Base-by-base conservation (phyloP, 2,888 invertebrate genomes). In the Pyrrhosoma nymphula region DNA sequence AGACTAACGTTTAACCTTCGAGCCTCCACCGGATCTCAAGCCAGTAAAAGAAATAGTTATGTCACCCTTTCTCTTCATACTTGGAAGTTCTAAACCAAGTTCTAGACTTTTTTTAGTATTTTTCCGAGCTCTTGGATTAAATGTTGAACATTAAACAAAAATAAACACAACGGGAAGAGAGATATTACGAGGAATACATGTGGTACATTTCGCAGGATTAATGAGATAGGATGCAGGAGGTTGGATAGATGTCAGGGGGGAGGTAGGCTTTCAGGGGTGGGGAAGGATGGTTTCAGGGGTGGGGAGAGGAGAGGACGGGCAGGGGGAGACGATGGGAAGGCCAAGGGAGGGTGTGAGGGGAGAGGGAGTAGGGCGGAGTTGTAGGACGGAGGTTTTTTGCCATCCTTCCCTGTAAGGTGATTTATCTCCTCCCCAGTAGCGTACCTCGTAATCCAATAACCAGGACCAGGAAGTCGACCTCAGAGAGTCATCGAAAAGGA, bases 391-490 rank as follows among this genome's bases (percentile, higher is more conserved):
- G 26, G 69, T 93, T 93, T 93, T 93, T 93, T 93, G 39, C n/a
- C 39, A n/a, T 30, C 93, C 69, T 47, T 47, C 93, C 69, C 93
- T 47, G 23, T n/a, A 26, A 93, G 93, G 69, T 93, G 93, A 93
- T 93, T 93, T 93, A 93, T 93, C 93, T 93, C 93, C 20, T 47
- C 93, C 47, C 93, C 56, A 91, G 91, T 55, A 89, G 60, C 91
- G 93, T 47, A 93, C 93, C 89, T 69, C 93, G 93, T 75, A 75
- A 93, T 75, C 93, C 93, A 93, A 93, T 93, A 93, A 93, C 93
- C 75, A 93, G 93, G 63, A 93, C 93, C 93, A 93, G 93, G 93
- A 93, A 93, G 93, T 93, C 93, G 93, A 93, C 93, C 93, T 93
- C 93, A 75, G 69, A 69, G 93, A 93, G 93, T 63, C 91, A 91